phyloP scores from a whole-genome alignment of 2,888 invertebrate genomes.

The Tridacna gigas region DNA sequence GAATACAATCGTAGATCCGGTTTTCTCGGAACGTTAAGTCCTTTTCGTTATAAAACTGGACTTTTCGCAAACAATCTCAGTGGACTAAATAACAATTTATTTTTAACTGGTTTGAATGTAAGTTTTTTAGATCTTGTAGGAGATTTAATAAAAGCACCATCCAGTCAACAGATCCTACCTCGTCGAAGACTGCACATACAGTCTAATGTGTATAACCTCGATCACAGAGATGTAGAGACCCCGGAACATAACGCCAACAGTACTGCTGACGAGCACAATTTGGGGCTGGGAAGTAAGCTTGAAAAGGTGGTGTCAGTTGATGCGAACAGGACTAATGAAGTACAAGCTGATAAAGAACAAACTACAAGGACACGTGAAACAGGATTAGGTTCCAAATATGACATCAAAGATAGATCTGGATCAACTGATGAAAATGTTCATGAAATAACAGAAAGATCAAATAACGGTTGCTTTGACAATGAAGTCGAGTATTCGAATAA shows the following conservation, averaged over 20 bases:
- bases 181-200: conserved; percentile 9
- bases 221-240: neutral
- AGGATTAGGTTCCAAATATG: too few relatives aligned
- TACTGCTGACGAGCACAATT: too few relatives aligned
- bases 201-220: neutral
- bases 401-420: neutral
- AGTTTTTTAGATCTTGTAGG: neutral
- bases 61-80: neutral
- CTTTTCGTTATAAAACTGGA: neutral
- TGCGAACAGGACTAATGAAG: too few relatives aligned
- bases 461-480: neutral
- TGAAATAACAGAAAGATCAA: neutral
- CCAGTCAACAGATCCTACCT: conserved; percentile 5
- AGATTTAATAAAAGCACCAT: conserved; percentile 6
- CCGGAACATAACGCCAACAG: neutral
- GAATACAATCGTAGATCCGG: neutral
- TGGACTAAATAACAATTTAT: conserved; percentile 1
- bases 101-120: conserved; percentile 1
- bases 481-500: neutral
- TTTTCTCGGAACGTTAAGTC: neutral
- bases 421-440: neutral
- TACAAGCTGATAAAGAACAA: too few relatives aligned
- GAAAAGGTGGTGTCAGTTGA: too few relatives aligned
- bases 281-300: too few relatives aligned
- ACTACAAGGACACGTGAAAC: too few relatives aligned